Evolutionary conservation across 2,888 invertebrate species (phyloP).

Genomic region (Callyntrura guangdongensis): DNA sequence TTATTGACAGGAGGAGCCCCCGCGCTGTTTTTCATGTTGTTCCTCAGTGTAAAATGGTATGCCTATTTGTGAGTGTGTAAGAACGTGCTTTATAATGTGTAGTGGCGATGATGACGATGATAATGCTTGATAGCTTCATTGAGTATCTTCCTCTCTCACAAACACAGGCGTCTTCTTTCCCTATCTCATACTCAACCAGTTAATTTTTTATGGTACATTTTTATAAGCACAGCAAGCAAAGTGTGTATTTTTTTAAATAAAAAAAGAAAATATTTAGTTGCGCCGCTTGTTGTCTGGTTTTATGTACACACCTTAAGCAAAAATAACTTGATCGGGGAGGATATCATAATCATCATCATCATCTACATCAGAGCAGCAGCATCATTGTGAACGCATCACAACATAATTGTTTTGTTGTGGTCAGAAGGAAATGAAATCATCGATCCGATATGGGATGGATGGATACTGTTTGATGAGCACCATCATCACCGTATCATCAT

Average conservation of each 20-base stretch:
- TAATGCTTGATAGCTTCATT: slow-evolving; percentile 69
- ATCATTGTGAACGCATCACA: background rate
- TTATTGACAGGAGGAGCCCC: slow-evolving; percentile 77
- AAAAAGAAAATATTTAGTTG: slow-evolving; percentile 48
- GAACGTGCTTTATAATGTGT: slow-evolving; percentile 25
- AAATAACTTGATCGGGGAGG: slow-evolving; percentile 70
- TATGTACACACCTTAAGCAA: slow-evolving; percentile 65
- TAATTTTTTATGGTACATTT: slow-evolving; percentile 42
- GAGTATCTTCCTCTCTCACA: slow-evolving; percentile 34
- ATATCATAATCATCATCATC: slow-evolving; percentile 55
- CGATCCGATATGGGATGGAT: slow-evolving; percentile 72
- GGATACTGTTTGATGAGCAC: slow-evolving; percentile 38
- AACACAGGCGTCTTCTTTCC: background rate
- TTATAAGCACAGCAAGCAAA: slow-evolving; percentile 66
- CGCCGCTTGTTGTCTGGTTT: slow-evolving; percentile 54
- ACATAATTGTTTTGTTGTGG: slow-evolving; percentile 58
- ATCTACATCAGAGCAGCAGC: background rate
- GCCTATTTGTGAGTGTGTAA: no score
- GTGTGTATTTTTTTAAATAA: slow-evolving; percentile 4
- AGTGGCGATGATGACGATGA: background rate
- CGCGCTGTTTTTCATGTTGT: slow-evolving; percentile 64
- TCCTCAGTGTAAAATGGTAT: slow-evolving; percentile 1
- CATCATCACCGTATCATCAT: background rate
- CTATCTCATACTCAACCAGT: background rate
- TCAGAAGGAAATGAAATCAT: slow-evolving; percentile 77